A percentile compares a stretch with the other conserved stretches of the same genome.
Conservation (phyloP, 2,797 vertebrate species). For the Ceryle rudis region DNA sequence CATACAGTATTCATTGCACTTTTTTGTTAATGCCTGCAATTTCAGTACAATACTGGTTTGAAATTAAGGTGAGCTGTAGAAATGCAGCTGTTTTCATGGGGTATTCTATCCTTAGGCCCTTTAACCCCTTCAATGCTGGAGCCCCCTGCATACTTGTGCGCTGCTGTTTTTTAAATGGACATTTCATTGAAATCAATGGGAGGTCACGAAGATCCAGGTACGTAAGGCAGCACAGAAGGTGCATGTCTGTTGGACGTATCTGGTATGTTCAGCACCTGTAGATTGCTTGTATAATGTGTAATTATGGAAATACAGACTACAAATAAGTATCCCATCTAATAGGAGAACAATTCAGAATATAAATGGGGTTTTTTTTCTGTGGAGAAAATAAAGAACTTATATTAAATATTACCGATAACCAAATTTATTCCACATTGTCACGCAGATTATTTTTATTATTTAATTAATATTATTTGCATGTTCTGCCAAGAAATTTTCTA, state of each 20-base stretch:
- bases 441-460: neutral
- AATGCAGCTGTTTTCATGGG: slow-evolving; percentile 74
- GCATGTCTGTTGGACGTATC: slow-evolving; percentile 69
- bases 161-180: slow-evolving; percentile 79
- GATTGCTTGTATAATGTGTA: slow-evolving; percentile 14
- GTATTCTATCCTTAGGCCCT: slow-evolving; percentile 75
- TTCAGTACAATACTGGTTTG: slow-evolving; percentile 37
- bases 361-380: neutral
- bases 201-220: slow-evolving; percentile 77
- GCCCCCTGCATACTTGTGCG: slow-evolving; percentile 75
- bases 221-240: slow-evolving; percentile 72
- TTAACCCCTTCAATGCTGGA: slow-evolving; percentile 77
- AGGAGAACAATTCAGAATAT: neutral
- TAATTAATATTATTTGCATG: slow-evolving; percentile 25
- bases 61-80: slow-evolving; percentile 51
- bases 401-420: neutral
- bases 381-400: neutral
- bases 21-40: slow-evolving; percentile 39
- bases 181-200: slow-evolving; percentile 77
- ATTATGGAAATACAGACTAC: neutral
- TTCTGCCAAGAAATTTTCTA: neutral
- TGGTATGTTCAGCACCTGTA: slow-evolving; percentile 59
- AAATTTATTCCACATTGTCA: neutral
- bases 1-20: neutral
- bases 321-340: neutral